Evolutionary conservation across 2,888 invertebrate species (phyloP).

Genomic region (Alcis repandata): DNA sequence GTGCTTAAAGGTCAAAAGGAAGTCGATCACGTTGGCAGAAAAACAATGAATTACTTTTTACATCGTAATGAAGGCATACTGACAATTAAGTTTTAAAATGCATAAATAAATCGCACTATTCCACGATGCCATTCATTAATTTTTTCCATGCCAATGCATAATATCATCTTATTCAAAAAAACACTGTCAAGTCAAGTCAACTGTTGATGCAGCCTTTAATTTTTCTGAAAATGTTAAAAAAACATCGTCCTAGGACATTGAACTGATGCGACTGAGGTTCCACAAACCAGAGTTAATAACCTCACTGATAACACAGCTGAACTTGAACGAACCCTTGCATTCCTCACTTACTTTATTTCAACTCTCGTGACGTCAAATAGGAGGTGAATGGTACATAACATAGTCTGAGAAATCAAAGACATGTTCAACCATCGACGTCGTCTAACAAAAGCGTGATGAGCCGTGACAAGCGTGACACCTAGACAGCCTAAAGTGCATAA

Average conservation of each 20-base stretch:
- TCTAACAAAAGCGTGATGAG: background rate
- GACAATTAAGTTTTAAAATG: no score
- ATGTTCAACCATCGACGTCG: conserved; percentile 21
- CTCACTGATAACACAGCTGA: conserved; percentile 2
- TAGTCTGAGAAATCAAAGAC: conserved; percentile 10
- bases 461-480: background rate
- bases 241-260: background rate
- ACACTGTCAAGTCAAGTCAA: no score
- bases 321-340: conserved; percentile 17
- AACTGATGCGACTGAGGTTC: background rate
- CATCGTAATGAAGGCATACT: background rate
- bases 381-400: conserved; percentile 10
- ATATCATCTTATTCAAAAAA: no score
- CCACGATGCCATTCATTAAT: no score
- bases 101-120: no score
- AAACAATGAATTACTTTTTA: background rate
- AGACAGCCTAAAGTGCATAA: background rate
- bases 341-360: conserved; percentile 1
- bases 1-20: background rate
- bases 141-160: no score
- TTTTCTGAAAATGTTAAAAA: background rate
- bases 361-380: conserved; percentile 14
- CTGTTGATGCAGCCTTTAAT: background rate
- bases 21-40: no score
- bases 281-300: background rate